Evolutionary conservation across 2,888 invertebrate genomes (phyloP).

Genomic region (Geophilus truncorum): DNA sequence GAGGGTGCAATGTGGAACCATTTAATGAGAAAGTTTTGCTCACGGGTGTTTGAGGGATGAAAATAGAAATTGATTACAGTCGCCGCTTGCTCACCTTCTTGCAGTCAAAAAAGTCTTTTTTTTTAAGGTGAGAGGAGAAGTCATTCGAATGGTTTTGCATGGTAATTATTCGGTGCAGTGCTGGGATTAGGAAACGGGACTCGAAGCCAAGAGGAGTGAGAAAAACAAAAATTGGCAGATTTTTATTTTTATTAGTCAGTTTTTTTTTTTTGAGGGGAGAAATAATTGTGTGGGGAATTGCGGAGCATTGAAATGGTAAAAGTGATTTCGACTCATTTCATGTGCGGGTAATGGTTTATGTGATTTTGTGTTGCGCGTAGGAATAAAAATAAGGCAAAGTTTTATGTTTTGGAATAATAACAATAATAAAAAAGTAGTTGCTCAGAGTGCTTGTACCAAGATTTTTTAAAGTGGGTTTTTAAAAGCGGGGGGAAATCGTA

Average conservation of each 20-base stretch:
- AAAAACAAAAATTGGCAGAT: too few species aligned
- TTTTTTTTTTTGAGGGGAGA: not conserved
- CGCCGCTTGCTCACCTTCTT: not conserved
- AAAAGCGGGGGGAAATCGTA: not conserved
- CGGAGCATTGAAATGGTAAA: not conserved
- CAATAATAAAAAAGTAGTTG: not conserved
- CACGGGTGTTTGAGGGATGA: not conserved
- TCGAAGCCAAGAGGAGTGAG: not conserved
- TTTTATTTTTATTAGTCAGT: too few species aligned
- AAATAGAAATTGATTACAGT: slow-evolving; percentile 11
- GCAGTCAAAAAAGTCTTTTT: not conserved
- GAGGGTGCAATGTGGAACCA: not conserved
- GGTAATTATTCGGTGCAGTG: not conserved
- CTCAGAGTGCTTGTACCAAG: not conserved
- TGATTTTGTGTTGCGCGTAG: not conserved
- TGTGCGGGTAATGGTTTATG: not conserved
- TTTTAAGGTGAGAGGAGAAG: not conserved
- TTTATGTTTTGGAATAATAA: slow-evolving; percentile 16
- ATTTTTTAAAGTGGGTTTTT: not conserved
- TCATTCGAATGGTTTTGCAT: not conserved
- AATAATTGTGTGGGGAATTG: slow-evolving; percentile 1
- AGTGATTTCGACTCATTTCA: not conserved
- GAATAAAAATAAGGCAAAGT: not conserved
- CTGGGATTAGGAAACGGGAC: not conserved
- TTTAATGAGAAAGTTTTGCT: slow-evolving; percentile 12